Evolutionary conservation across 1,140 invertebrate genomes (phyloP), one percentile per base, ranked within the genome.

Genomic region (Onthophagus taurus): DNA sequence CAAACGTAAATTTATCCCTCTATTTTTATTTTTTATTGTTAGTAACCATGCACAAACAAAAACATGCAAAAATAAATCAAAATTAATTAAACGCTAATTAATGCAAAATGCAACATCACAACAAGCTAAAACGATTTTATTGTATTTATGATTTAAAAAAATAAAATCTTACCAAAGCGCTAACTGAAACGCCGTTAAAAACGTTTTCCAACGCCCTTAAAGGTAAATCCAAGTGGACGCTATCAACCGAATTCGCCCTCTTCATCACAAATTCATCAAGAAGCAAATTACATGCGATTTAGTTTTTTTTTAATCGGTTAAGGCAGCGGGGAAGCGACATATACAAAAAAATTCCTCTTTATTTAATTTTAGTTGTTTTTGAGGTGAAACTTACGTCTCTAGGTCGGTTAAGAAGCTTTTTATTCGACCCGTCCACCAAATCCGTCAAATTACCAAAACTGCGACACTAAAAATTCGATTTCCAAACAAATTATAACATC

Each of bases 391-490:
- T n/a, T n/a, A n/a, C n/a, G n/a, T n/a, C n/a, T n/a, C n/a, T n/a
- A n/a, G n/a, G n/a, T n/a, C n/a, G n/a, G n/a, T n/a, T n/a, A n/a
- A n/a, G n/a, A n/a, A n/a, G n/a, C n/a, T n/a, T n/a, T n/a, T n/a
- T n/a, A n/a, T n/a, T n/a, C n/a, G n/a, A n/a, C n/a, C n/a, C n/a
- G 51, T 69, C 69, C 23, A 57, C 65, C 44, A 73, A 66, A 60
- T 69, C 72, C 50, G 72, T 74, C 54, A 77, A 67, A 66, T 77
- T 73, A 53, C 72, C 72, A 60, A 76, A 77, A 66, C 73, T 75
- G 57, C 74, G 70, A 67, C 75, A 72, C 74, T 76, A 65, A n/a
- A n/a, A n/a, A n/a, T n/a, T n/a, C n/a, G n/a, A n/a, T n/a, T n/a
- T n/a, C n/a, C n/a, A n/a, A n/a, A n/a, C n/a, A n/a, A n/a, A n/a